phyloP scores from a whole-genome alignment of 1,140 invertebrate species.

The Solenopsis fugax region DNA sequence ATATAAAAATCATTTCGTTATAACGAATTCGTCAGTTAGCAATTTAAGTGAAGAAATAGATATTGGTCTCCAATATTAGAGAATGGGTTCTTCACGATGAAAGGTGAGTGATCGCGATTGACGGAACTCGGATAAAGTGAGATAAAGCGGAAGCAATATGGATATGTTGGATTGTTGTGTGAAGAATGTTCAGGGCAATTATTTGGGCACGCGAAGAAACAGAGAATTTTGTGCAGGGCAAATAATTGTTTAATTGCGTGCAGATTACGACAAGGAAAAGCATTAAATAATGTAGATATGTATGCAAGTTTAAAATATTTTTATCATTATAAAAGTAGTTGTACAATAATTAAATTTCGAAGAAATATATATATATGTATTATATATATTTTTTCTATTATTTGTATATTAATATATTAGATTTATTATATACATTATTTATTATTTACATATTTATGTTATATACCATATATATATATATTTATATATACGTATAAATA shows the following conservation, averaged over 20 bases:
- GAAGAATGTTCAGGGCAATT: background rate
- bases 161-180: background rate
- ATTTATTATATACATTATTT: too few relatives aligned
- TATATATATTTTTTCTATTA: too few relatives aligned
- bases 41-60: slow-evolving; percentile 29
- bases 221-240: background rate
- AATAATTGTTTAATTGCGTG: background rate
- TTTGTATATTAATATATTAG: too few relatives aligned
- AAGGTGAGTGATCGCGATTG: slow-evolving; percentile 28
- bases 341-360: too few relatives aligned
- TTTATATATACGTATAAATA: too few relatives aligned
- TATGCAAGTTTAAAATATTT: background rate
- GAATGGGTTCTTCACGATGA: slow-evolving; percentile 18
- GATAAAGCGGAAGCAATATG: background rate
- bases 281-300: background rate
- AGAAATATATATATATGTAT: too few relatives aligned
- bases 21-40: slow-evolving; percentile 14
- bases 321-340: background rate
- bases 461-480: too few relatives aligned
- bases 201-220: background rate
- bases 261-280: background rate
- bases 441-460: too few relatives aligned
- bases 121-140: background rate
- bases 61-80: slow-evolving; percentile 2
- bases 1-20: slow-evolving; percentile 60